phyloP scores from a whole-genome alignment of 2,888 invertebrate genomes.

The Ceraclea dissimilis region DNA sequence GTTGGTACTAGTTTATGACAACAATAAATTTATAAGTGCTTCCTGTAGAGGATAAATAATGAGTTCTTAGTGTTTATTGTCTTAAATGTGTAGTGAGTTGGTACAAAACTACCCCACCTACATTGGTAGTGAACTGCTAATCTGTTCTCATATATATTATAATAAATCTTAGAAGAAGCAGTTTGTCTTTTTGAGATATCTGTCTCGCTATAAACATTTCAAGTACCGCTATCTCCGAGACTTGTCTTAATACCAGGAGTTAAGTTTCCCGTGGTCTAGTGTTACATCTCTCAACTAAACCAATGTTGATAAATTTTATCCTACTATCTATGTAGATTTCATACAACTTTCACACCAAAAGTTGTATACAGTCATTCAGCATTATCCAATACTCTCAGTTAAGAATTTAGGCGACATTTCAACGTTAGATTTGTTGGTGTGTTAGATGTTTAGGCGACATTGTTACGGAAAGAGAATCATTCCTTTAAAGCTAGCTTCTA shows the following conservation, averaged over 20 bases:
- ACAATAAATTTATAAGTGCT: not conserved
- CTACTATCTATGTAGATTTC: not conserved
- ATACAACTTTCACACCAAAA: not conserved
- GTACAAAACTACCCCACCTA: too few species aligned
- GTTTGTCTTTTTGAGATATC: not conserved
- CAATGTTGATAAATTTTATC: not conserved
- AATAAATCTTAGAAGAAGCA: not conserved
- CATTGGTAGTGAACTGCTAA: too few species aligned
- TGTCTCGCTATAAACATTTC: slow-evolving; percentile 1
- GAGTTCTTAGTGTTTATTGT: slow-evolving; percentile 1
- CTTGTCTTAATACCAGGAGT: not conserved
- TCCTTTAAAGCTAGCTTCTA: not conserved
- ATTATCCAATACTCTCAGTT: not conserved
- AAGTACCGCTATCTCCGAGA: not conserved
- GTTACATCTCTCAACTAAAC: not conserved
- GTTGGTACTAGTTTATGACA: not conserved
- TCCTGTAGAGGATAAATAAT: not conserved
- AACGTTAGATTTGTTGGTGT: too few species aligned
- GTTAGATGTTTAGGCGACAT: too few species aligned
- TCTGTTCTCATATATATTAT: not conserved
- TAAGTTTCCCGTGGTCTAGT: not conserved
- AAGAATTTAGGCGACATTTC: not conserved
- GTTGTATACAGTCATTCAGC: not conserved
- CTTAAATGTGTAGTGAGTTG: not conserved
- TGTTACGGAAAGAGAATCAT: too few species aligned